Evolutionary conservation across 2,113 vertebrate species (phyloP), one percentile per base, ranked within the genome.

Genomic region (Sterrhoptilus dennistouni): DNA sequence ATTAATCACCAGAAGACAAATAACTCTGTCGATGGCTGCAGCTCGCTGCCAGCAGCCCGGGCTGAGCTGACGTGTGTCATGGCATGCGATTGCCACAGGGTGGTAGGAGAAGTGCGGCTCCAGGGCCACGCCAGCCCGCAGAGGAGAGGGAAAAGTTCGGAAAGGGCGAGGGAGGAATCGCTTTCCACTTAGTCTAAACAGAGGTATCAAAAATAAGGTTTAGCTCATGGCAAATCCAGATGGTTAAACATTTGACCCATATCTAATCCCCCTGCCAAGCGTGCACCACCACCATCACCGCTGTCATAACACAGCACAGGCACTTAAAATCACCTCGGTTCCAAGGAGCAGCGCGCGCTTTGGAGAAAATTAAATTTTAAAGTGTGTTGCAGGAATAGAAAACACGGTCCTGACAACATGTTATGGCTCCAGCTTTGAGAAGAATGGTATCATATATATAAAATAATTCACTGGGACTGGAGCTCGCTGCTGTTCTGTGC

Each of bases 1-100:
- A 60, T 42, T 45, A 83, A 63, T 60, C n/a, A 27, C 36, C 53
- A 50, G 81, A 49, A 87, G 89, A 36, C 68, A 83, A 92, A 56
- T 29, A 74, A 36, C 87, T 91, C 45, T 7, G 52, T 17, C 14
- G 77, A 56, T 2, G 75, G 19, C 63, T 27, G 28, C 70, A 68
- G 87, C 60, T 36, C 8, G 22, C 88, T 84, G 79, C 70, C 89
- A 45, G 90, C 36, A 95, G 90, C 78, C 63, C 79, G 2, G 49
- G 28, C 82, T 25, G 74, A 65, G 84, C n/a, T 19, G 83, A 66
- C 19, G 35, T 96, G 25, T 98, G 98, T 98, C 98, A 98, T 98
- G 97, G 96, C 98, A 93, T 7, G 93, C 85, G 94, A 94, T 97
- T 97, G 95, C 98, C 98, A 98, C 98, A 98, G 98, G 98, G 98